Evolutionary conservation across 2,113 vertebrate genomes (phyloP).

Genomic region (Polypterus bichir): DNA sequence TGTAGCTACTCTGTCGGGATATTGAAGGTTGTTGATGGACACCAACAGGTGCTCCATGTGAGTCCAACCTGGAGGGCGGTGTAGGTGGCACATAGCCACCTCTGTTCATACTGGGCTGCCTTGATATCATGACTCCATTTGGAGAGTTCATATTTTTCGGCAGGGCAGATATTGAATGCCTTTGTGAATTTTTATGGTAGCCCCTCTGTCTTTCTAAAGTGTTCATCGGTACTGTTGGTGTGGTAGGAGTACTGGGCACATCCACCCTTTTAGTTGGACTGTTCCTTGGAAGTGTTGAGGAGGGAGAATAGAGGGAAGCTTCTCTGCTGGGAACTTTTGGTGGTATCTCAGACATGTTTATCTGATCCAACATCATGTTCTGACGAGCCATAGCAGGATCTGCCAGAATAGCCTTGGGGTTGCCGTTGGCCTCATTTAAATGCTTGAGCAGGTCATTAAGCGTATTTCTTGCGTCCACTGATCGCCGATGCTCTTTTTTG

Average conservation of each 20-base stretch:
- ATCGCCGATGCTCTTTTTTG: constrained; percentile 79
- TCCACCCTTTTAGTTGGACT: constrained; percentile 95
- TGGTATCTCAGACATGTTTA: constrained; percentile 82
- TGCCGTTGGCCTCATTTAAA: constrained; percentile 73
- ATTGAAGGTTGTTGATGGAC: constrained; percentile 77
- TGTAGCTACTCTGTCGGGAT: constrained; percentile 88
- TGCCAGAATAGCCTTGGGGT: constrained; percentile 76
- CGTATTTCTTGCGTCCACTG: constrained; percentile 89
- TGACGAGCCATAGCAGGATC: constrained; percentile 75
- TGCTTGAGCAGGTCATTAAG: constrained; percentile 93
- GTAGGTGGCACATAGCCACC: constrained; percentile 75
- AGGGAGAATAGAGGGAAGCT: constrained; percentile 87
- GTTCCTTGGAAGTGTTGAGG: constrained; percentile 85
- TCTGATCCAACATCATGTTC: constrained; percentile 79
- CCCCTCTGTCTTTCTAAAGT: constrained; percentile 86
- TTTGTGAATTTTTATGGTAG: constrained; percentile 85
- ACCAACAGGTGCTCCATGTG: constrained; percentile 68
- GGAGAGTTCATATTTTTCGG: constrained; percentile 81
- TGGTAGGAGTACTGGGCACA: constrained; percentile 74
- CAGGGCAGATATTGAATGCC: constrained; percentile 86
- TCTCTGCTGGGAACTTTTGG: constrained; percentile 90
- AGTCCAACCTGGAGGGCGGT: constrained; percentile 84
- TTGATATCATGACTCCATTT: constrained; percentile 79
- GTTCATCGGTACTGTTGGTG: constrained; percentile 68
- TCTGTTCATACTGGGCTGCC: constrained; percentile 85